These are phyloP conservation scores for Aphodius sticticus DNA, from an alignment of 2,888 invertebrate species.

Conservation along the genomic window DNA sequence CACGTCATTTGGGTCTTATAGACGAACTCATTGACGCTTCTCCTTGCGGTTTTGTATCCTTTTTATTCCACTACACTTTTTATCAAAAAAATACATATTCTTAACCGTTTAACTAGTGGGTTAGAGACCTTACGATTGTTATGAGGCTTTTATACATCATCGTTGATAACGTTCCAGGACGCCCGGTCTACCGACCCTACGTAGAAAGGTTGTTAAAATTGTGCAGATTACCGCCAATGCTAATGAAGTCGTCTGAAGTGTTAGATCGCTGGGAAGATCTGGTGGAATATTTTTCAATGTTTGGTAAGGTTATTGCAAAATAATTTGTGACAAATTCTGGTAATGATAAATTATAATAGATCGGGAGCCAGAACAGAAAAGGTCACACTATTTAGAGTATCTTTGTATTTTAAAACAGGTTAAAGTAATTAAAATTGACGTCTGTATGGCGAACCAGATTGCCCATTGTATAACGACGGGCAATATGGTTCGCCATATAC, in stretches of 20 bases:
- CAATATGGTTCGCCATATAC: no score
- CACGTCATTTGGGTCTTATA: background rate
- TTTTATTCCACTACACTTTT: background rate
- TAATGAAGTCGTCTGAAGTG: background rate
- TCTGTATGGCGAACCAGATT: no score
- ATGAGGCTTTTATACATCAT: background rate
- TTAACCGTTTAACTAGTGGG: background rate
- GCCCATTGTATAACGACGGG: no score
- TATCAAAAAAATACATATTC: background rate
- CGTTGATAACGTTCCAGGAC: background rate
- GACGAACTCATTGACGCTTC: background rate
- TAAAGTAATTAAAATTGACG: no score
- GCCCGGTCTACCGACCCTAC: background rate
- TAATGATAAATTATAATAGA: background rate
- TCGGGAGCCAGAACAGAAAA: background rate
- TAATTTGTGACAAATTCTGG: background rate
- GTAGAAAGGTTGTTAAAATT: background rate
- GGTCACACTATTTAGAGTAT: background rate
- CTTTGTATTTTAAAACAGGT: no score
- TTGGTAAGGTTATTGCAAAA: background rate
- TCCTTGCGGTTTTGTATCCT: background rate
- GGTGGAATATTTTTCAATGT: constrained; percentile 4
- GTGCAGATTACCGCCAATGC: background rate
- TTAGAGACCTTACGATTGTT: background rate
- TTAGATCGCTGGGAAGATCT: background rate